Evolutionary conservation across 1,140 invertebrate genomes (phyloP).

Genomic region (Drosophila eugracilis): DNA sequence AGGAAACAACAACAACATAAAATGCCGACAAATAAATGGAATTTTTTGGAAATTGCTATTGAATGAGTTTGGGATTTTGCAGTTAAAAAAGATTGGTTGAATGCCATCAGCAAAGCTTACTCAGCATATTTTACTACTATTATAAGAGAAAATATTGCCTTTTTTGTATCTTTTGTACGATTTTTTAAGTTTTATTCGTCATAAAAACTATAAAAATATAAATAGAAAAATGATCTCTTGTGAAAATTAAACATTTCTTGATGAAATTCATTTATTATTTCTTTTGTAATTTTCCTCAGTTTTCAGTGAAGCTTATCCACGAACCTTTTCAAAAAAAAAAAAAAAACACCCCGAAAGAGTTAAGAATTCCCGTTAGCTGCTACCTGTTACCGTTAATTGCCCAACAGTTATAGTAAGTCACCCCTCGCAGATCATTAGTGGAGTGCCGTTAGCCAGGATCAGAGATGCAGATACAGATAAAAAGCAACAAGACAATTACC

Average conservation of each 20-base stretch:
- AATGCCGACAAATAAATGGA: neutral
- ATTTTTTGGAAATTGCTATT: neutral
- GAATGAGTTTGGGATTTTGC: neutral
- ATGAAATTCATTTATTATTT: neutral
- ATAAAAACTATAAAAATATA: no score
- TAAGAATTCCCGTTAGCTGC: slow-evolving; percentile 18
- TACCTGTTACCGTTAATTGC: slow-evolving; percentile 23
- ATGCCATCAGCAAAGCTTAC: neutral
- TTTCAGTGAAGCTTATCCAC: slow-evolving; percentile 7
- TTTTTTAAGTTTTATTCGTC: no score
- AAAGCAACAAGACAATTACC: slow-evolving; percentile 68
- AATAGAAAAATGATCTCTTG: neutral
- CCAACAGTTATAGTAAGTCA: neutral
- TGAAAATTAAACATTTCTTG: neutral
- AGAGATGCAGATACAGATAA: slow-evolving; percentile 39
- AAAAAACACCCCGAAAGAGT: neutral
- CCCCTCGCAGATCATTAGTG: slow-evolving; percentile 33
- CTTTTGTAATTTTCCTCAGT: neutral
- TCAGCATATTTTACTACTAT: neutral
- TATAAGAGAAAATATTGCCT: neutral
- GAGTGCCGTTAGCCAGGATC: slow-evolving; percentile 67
- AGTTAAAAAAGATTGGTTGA: no score
- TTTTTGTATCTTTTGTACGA: no score
- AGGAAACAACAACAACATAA: slow-evolving; percentile 16
- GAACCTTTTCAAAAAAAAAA: neutral